Conservation (phyloP, 64 coral and sea anemone genomes). For the Astreopora myriophthalma region DNA sequence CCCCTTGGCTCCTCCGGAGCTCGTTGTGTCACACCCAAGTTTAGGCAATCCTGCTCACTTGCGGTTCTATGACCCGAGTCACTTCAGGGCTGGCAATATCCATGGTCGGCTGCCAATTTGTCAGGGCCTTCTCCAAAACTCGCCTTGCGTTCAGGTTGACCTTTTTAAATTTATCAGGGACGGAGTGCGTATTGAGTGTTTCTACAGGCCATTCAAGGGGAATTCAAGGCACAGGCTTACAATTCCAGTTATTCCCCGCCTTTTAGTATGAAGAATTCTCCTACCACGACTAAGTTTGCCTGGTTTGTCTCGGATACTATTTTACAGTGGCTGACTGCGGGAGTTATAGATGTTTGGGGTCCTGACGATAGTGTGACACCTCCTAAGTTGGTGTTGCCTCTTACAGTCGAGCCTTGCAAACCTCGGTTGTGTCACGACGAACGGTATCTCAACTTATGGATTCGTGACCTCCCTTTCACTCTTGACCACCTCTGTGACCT, state of each 20-base stretch:
- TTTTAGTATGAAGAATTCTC: neutral
- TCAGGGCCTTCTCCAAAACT: neutral
- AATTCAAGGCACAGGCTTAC: neutral
- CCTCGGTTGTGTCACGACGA: conserved; percentile 4
- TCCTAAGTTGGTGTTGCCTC: neutral
- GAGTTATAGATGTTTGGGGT: neutral
- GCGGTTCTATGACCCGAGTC: neutral
- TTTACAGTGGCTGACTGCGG: neutral
- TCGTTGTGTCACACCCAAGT: neutral
- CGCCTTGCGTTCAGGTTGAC: neutral
- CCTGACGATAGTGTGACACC: neutral
- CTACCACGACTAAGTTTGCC: neutral
- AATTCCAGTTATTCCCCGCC: neutral
- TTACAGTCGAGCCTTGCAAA: neutral
- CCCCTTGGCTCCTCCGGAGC: neutral
- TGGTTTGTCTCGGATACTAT: neutral
- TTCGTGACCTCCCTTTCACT: conserved; percentile 13
- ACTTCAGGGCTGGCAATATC: neutral
- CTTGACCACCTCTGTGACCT: conserved; percentile 16
- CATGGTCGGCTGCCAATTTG: neutral
- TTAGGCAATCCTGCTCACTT: conserved; percentile 3
- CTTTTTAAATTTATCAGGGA: conserved; percentile 14
- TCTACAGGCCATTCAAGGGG: neutral
- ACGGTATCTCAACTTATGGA: neutral
- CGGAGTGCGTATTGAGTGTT: neutral